These are phyloP conservation scores for Furcula furcula DNA, from an alignment of 2,888 invertebrate species.

Conservation along the genomic window DNA sequence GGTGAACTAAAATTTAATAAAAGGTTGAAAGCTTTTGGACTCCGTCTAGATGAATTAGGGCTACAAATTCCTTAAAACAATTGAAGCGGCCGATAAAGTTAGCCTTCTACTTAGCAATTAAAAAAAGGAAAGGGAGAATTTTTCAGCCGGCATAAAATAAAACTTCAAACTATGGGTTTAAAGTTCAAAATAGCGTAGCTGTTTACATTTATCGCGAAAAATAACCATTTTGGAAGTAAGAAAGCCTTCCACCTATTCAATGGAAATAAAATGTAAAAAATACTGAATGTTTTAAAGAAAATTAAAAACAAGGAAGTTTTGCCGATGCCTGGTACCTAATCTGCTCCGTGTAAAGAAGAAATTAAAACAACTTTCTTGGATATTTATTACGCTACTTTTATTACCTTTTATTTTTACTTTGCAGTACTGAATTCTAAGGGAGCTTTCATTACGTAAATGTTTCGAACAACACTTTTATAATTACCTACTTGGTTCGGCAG, in stretches of 20 bases:
- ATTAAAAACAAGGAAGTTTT: slow-evolving; percentile 80
- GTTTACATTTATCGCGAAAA: slow-evolving; percentile 58
- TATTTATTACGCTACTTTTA: slow-evolving; percentile 79
- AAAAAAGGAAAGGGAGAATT: slow-evolving; percentile 59
- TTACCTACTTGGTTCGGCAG: too few relatives aligned
- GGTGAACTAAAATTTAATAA: not conserved
- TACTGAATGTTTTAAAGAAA: slow-evolving; percentile 79
- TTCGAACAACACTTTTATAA: too few relatives aligned
- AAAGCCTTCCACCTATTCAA: slow-evolving; percentile 73
- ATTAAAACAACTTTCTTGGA: slow-evolving; percentile 80
- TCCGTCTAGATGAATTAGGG: slow-evolving; percentile 33
- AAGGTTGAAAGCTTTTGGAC: slow-evolving; percentile 17
- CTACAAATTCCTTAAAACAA: slow-evolving; percentile 44
- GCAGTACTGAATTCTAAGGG: slow-evolving; percentile 58
- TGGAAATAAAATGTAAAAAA: slow-evolving; percentile 75
- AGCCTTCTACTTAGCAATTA: slow-evolving; percentile 63
- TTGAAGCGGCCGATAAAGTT: slow-evolving; percentile 46
- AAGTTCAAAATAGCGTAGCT: slow-evolving; percentile 52
- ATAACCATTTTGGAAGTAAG: slow-evolving; percentile 70
- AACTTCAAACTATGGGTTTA: slow-evolving; percentile 47
- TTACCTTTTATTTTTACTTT: slow-evolving; percentile 60
- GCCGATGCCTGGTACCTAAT: slow-evolving; percentile 73
- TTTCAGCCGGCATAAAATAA: slow-evolving; percentile 46
- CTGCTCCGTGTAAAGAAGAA: slow-evolving; percentile 78
- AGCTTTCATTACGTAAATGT: slow-evolving; percentile 13